Evolutionary conservation across 1,140 invertebrate genomes (phyloP), one percentile per base, ranked within the genome.

Genomic region (Leptopilina boulardi): DNA sequence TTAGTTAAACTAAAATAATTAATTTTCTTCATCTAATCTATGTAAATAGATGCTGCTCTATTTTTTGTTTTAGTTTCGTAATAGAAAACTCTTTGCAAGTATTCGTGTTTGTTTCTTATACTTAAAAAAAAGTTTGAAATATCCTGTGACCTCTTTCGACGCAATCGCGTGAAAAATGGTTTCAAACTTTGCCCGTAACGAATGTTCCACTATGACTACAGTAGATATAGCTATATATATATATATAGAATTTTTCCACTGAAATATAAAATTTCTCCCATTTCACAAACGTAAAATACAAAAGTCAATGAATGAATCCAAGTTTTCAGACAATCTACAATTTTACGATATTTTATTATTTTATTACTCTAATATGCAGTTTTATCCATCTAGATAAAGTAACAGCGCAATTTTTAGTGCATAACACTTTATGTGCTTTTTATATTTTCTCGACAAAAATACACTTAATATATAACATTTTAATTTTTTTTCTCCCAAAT

Each of bases 161-260:
- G 59, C 59, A 66, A 66, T 66, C 59, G 59, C 26, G 59, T 66
- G 59, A 66, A 30, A 66, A 66, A 66, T 66, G 59, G 23, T 66
- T 66, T 66, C 26, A 30, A 66, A 66, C 59, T 66, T 66, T 26
- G 26, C n/a, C 26, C 13, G 26, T 66, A 66, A 66, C 59, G 59
- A 66, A 34, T 66, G 21, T 66, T 66, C 59, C 13, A 8, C 23
- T 23, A 6, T 23, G 13, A 30, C 11, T 30, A 10, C 4, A 30
- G 26, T n/a, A n/a, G n/a, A n/a, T n/a, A n/a, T n/a, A n/a, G n/a
- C n/a, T n/a, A n/a, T n/a, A n/a, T n/a, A n/a, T n/a, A n/a, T n/a
- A n/a, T n/a, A n/a, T n/a, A 66, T 66, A 66, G 21, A 4, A 15
- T 15, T 66, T n/a, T n/a, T 34, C 26, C 0, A n/a, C 26, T 30